These are phyloP conservation scores for Tautogolabrus adspersus DNA, from an alignment of 2,113 vertebrate genomes.

Conservation along the genomic window DNA sequence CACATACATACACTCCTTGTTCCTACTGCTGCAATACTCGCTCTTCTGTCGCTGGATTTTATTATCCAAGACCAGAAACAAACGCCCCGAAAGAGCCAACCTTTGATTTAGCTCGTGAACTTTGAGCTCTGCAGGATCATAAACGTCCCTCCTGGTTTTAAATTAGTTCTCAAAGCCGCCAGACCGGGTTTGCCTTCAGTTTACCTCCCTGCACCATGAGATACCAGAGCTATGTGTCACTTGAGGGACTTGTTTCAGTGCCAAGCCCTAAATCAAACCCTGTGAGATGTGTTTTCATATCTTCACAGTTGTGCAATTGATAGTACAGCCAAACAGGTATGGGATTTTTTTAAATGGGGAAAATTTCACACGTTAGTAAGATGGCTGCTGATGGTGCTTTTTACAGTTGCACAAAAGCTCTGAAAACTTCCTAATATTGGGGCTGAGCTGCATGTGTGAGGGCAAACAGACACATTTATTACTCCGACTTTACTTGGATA, in stretches of 20 bases:
- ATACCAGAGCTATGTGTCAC: not conserved
- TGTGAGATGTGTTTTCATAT: not conserved
- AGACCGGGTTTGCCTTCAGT: slow-evolving; percentile 2
- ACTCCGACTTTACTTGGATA: not conserved
- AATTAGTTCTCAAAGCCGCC: not conserved
- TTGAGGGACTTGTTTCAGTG: not conserved
- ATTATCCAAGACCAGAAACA: too few species aligned
- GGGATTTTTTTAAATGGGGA: too few species aligned
- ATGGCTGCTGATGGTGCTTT: too few species aligned
- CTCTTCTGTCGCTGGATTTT: too few species aligned
- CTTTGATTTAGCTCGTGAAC: not conserved
- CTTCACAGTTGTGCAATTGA: too few species aligned
- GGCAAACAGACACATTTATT: too few species aligned
- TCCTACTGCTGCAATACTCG: rapidly evolving
- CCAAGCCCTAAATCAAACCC: not conserved
- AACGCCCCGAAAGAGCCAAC: not conserved
- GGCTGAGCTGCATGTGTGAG: too few species aligned
- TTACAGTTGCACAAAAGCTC: too few species aligned
- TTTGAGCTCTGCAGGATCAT: slow-evolving; percentile 12
- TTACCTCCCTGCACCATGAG: not conserved
- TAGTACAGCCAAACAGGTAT: too few species aligned
- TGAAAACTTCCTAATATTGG: too few species aligned
- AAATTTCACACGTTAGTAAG: too few species aligned
- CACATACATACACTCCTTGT: not conserved
- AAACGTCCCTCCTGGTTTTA: not conserved